Conservation (phyloP, 2,797 vertebrate genomes). For the Notamacropus eugenii region DNA sequence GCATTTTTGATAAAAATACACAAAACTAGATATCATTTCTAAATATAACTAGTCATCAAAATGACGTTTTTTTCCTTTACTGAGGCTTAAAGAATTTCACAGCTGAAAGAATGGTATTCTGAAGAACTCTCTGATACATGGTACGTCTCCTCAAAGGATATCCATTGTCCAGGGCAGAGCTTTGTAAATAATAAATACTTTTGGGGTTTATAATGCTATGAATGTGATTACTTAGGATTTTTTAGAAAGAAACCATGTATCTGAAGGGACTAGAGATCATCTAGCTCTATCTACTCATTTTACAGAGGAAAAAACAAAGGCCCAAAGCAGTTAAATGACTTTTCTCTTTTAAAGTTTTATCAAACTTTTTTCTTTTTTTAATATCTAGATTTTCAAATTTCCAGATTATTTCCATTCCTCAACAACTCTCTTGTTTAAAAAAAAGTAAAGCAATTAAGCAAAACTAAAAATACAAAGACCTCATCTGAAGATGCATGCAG, state of each 20-base stretch:
- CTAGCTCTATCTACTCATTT: not conserved
- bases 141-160: not conserved
- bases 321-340: not conserved
- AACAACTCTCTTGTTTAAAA: not conserved
- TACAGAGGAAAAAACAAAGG: not conserved
- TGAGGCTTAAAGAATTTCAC: conserved; percentile 8
- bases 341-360: not conserved
- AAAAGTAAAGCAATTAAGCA: not conserved
- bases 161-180: not conserved
- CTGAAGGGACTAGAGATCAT: not conserved
- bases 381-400: not conserved
- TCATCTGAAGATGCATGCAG: not conserved
- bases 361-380: not conserved
- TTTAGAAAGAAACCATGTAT: not conserved
- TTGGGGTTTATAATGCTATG: not conserved
- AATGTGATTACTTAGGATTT: not conserved
- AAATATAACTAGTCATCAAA: not conserved
- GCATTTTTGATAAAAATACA: conserved; percentile 6
- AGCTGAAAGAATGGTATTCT: not conserved
- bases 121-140: not conserved
- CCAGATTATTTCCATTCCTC: not conserved
- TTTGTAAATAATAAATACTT: not conserved
- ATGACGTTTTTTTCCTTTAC: not conserved
- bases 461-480: not conserved
- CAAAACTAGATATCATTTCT: conserved; percentile 1